These are phyloP conservation scores for Ctenopoma kingsleyae DNA, from an alignment of 2,797 vertebrate species.

Conservation along the genomic window DNA sequence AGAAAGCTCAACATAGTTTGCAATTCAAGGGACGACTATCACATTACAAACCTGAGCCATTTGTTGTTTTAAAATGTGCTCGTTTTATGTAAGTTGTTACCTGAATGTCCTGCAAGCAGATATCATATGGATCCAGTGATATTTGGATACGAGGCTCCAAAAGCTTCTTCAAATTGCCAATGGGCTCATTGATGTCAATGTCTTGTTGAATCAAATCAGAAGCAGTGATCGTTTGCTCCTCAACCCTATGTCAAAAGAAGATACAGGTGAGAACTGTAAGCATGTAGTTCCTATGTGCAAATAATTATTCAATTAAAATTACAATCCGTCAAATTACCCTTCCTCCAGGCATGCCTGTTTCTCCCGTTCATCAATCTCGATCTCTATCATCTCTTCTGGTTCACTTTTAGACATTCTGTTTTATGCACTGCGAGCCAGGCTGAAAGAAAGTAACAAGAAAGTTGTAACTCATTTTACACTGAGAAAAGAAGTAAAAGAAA, in stretches of 20 bases:
- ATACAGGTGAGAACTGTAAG: not conserved
- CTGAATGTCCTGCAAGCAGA: constrained; percentile 98
- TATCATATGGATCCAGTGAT: constrained; percentile 94
- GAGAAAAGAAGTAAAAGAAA: not conserved
- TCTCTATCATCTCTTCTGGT: constrained; percentile 98
- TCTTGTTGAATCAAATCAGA: constrained; percentile 98
- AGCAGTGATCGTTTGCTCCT: constrained; percentile 94
- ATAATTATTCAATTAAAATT: not conserved
- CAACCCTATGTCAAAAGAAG: constrained; percentile 83
- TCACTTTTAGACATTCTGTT: constrained; percentile 95
- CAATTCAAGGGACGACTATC: not conserved
- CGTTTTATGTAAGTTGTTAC: constrained; percentile 73
- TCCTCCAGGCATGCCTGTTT: constrained; percentile 88
- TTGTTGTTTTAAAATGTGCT: not conserved
- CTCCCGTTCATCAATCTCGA: constrained; percentile 97
- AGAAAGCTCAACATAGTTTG: not conserved
- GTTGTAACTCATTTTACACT: no score
- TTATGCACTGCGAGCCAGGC: constrained; percentile 21
- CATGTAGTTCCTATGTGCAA: not conserved
- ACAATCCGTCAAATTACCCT: constrained; percentile 69
- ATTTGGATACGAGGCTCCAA: constrained; percentile 96
- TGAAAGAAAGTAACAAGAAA: not conserved
- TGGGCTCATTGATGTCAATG: constrained; percentile 97
- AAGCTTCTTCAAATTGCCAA: constrained; percentile 97
- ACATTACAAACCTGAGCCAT: not conserved